These are phyloP conservation scores for Leucopsar rothschildi DNA, from an alignment of 2,113 vertebrate species.

Conservation along the genomic window DNA sequence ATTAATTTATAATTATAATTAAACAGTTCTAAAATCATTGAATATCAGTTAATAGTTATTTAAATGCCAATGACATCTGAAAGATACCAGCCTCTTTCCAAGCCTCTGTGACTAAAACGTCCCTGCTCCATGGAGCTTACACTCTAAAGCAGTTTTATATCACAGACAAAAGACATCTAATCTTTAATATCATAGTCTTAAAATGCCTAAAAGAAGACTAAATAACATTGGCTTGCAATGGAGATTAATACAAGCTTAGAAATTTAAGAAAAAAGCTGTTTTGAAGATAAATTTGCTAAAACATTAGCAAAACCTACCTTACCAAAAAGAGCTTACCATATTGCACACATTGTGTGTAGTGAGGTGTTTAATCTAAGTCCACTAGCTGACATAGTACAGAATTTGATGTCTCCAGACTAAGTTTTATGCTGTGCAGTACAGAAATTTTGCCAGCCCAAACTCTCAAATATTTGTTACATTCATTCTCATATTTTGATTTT, in stretches of 20 bases:
- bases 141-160: not conserved
- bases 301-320: not conserved
- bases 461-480: not conserved
- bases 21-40: not conserved
- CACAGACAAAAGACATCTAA: not conserved
- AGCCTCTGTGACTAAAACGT: not conserved
- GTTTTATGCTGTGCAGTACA: not conserved
- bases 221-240: not conserved
- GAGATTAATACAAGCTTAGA: not conserved
- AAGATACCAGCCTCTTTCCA: not conserved
- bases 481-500: not conserved
- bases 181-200: not conserved
- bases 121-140: constrained; percentile 49
- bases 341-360: not conserved
- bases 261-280: not conserved
- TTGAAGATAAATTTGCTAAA: not conserved
- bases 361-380: not conserved
- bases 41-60: not conserved
- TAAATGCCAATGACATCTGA: not conserved
- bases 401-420: not conserved
- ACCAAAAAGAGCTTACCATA: not conserved
- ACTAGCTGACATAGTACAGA: not conserved
- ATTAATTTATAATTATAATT: not conserved
- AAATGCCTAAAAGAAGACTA: not conserved
- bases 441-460: not conserved